Evolutionary conservation across 2,888 invertebrate genomes (phyloP).

Genomic region (Macropis europaea): DNA sequence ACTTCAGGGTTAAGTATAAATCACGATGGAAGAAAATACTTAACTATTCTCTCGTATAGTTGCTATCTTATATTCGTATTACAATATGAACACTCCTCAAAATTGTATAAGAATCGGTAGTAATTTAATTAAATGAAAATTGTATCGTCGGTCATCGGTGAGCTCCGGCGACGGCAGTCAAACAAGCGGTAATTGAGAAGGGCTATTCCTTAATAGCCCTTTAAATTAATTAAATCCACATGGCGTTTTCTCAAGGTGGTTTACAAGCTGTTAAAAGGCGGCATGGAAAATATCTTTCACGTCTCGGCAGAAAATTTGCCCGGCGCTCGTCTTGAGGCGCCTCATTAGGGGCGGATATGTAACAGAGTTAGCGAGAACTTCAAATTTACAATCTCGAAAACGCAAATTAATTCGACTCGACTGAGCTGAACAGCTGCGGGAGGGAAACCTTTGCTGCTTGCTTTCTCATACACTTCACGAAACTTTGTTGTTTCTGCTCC

Average conservation of each 20-base stretch:
- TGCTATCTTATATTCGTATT: too few relatives aligned
- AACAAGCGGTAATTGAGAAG: too few relatives aligned
- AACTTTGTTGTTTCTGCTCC: slow-evolving; percentile 15
- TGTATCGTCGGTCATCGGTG: too few relatives aligned
- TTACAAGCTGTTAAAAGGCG: slow-evolving; percentile 19
- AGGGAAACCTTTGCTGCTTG: not conserved
- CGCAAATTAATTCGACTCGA: slow-evolving; percentile 34
- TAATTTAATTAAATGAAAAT: too few relatives aligned
- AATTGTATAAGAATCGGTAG: too few relatives aligned
- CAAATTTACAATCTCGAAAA: slow-evolving; percentile 28
- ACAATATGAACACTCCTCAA: too few relatives aligned
- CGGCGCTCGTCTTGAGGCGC: not conserved
- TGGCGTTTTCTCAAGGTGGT: not conserved
- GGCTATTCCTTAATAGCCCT: too few relatives aligned
- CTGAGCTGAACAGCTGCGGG: too few relatives aligned
- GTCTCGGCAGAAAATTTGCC: slow-evolving; percentile 1
- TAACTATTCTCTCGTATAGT: too few relatives aligned
- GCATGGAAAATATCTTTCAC: not conserved
- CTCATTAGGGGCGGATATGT: not conserved
- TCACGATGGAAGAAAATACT: too few relatives aligned
- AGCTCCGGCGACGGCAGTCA: too few relatives aligned
- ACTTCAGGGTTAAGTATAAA: too few relatives aligned
- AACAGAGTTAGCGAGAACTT: slow-evolving; percentile 16
- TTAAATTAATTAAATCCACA: not conserved
- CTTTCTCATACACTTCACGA: not conserved